Evolutionary conservation across 2,888 invertebrate genomes (phyloP).

Genomic region (Amorpha juglandis): DNA sequence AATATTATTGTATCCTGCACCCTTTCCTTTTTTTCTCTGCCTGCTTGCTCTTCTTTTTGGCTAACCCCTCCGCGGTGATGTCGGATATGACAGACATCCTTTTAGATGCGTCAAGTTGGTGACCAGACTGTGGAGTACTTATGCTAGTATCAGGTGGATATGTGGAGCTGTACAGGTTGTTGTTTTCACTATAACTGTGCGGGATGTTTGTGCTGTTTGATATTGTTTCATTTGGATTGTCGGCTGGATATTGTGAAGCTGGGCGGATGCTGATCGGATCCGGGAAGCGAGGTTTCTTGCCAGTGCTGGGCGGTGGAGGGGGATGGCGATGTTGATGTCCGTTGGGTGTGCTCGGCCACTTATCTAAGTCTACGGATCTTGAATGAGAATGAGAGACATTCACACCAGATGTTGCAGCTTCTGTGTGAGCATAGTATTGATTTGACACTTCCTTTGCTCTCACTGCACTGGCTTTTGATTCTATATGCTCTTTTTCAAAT

Average conservation of each 20-base stretch:
- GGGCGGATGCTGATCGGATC: constrained; percentile 78
- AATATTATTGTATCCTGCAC: constrained; percentile 73
- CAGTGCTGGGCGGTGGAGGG: constrained; percentile 68
- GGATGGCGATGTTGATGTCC: constrained; percentile 70
- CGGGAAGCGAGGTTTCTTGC: constrained; percentile 78
- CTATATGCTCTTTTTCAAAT: constrained; percentile 78
- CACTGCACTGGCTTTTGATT: constrained; percentile 77
- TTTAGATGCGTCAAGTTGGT: constrained; percentile 63
- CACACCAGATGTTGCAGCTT: constrained; percentile 56
- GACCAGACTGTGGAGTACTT: constrained; percentile 39
- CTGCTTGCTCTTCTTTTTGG: constrained; percentile 75
- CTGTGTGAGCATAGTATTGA: constrained; percentile 65
- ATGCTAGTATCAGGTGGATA: constrained; percentile 60
- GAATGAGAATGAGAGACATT: constrained; percentile 60
- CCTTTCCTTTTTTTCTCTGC: constrained; percentile 75
- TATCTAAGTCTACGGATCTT: constrained; percentile 61
- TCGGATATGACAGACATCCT: constrained; percentile 78
- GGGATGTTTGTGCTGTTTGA: constrained; percentile 50
- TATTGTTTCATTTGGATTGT: constrained; percentile 51
- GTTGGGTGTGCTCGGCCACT: constrained; percentile 44
- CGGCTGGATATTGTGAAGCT: constrained; percentile 76
- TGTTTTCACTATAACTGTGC: constrained; percentile 78
- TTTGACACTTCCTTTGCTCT: constrained; percentile 72
- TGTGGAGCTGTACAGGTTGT: constrained; percentile 70
- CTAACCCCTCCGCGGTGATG: constrained; percentile 74